These are phyloP conservation scores for Melanaphis sacchari DNA, from an alignment of 1,140 invertebrate genomes.

Conservation along the genomic window DNA sequence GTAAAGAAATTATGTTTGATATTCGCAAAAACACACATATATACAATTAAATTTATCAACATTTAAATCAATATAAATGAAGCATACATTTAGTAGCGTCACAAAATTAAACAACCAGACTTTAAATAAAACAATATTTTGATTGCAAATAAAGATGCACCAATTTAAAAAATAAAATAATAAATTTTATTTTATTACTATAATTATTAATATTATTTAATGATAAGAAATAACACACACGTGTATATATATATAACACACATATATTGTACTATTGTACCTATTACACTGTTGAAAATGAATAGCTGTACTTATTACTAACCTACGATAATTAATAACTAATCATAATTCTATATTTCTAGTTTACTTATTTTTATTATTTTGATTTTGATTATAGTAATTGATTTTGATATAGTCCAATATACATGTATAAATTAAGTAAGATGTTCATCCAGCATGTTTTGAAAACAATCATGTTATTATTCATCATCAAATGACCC, in stretches of 20 bases:
- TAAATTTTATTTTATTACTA: too few species aligned
- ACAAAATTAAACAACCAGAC: not conserved
- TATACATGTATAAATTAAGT: not conserved
- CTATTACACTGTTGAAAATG: not conserved
- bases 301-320: not conserved
- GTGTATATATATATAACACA: too few species aligned
- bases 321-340: not conserved
- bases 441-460: not conserved
- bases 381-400: not conserved
- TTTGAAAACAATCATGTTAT: conserved; percentile 1
- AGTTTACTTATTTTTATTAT: not conserved
- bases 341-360: not conserved
- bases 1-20: not conserved
- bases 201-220: too few species aligned
- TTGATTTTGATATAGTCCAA: not conserved
- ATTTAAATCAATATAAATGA: not conserved
- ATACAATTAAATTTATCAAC: not conserved
- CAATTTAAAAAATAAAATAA: too few species aligned
- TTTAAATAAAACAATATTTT: too few species aligned
- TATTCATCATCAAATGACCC: not conserved
- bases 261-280: too few species aligned
- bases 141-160: too few species aligned
- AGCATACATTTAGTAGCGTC: not conserved
- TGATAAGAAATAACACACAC: too few species aligned
- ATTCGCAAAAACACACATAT: not conserved